Evolutionary conservation across 2,797 vertebrate genomes (phyloP), one percentile per base, ranked within the genome.

Genomic region (Phataginus tricuspis): DNA sequence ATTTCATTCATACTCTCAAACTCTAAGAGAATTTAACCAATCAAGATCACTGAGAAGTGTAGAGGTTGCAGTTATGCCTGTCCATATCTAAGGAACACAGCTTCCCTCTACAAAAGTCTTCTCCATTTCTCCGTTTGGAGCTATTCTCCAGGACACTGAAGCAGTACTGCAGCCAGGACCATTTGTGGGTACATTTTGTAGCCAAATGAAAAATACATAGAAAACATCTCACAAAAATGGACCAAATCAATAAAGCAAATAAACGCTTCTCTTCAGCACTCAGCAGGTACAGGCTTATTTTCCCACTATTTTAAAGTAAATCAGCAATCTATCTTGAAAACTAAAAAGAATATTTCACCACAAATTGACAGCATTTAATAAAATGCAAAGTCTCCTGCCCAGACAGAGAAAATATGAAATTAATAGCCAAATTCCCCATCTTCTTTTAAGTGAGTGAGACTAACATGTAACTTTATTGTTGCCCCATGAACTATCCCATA

Each of bases 221-320:
- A 92, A 96, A 98, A 92, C 85, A 91, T 91, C 78, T 95, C 94
- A 90, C 74, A 97, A 93, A 97, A 98, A 95, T 93, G 97, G 93
- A 80, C 42, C 96, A 84, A 95, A 97, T 98, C 97, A 97, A 98
- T 98, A 97, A 97, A 98, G 96, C 39, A 97, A 97, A 98, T 96
- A 45, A 87, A 87, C 63, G 66, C 96, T 96, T 98, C 97, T 98
- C 90, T 91, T 95, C 91, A 95, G 97, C 74, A 25, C 97, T 88
- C 95, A 98, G 97, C 97, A 97, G 96, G 90, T 59, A 86, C 78
- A 96, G 97, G 95, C 95, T 97, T 96, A 91, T 80, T 94, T 96
- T 91, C 86, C 90, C 57, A 19, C 91, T 90, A 51, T 97, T 97
- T 89, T 97, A 83, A 96, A 97, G 94, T 97, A 96, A 97, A 95